Conservation (phyloP, 1,140 invertebrate species). For the Ooceraea biroi region DNA sequence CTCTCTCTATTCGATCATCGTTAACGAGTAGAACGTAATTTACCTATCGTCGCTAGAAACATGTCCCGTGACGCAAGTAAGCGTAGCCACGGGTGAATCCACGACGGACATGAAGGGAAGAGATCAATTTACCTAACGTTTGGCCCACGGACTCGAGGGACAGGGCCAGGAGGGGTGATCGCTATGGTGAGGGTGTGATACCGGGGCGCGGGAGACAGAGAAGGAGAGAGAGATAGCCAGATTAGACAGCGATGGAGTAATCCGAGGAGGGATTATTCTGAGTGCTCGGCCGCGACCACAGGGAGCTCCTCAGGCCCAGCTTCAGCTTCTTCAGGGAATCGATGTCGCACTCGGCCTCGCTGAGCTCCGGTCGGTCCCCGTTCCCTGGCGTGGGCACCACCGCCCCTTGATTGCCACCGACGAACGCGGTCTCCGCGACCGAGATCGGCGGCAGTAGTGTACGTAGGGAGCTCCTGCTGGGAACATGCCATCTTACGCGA, state of each 20-base stretch:
- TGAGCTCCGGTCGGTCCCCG: conserved; percentile 87
- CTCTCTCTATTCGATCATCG: conserved; percentile 19
- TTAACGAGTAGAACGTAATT: conserved; percentile 64
- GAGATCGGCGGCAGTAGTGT: conserved; percentile 88
- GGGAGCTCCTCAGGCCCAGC: conserved; percentile 89
- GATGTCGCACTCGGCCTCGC: conserved; percentile 91
- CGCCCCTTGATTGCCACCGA: conserved; percentile 81
- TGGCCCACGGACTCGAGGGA: conserved; percentile 57
- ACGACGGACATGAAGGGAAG: conserved; percentile 40
- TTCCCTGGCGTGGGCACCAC: conserved; percentile 69
- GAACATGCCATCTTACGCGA: conserved; percentile 87
- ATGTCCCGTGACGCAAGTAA: conserved; percentile 19
- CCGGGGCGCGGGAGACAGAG: conserved; percentile 24
- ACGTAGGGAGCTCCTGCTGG: conserved; percentile 88
- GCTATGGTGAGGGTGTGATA: conserved; percentile 42
- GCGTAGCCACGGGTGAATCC: conserved; percentile 43
- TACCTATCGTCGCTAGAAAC: conserved; percentile 68
- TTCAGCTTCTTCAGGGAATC: conserved; percentile 92
- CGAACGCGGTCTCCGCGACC: conserved; percentile 88
- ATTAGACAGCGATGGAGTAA: conserved; percentile 90
- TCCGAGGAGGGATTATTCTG: conserved; percentile 88
- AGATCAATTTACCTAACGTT: conserved; percentile 68
- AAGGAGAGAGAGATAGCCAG: conserved; percentile 34
- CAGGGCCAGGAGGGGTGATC: conserved; percentile 3
- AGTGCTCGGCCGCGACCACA: conserved; percentile 90